These are phyloP conservation scores for Rhabditophanes sp. DNA, from an alignment of 2,888 invertebrate genomes.

Conservation along the genomic window DNA sequence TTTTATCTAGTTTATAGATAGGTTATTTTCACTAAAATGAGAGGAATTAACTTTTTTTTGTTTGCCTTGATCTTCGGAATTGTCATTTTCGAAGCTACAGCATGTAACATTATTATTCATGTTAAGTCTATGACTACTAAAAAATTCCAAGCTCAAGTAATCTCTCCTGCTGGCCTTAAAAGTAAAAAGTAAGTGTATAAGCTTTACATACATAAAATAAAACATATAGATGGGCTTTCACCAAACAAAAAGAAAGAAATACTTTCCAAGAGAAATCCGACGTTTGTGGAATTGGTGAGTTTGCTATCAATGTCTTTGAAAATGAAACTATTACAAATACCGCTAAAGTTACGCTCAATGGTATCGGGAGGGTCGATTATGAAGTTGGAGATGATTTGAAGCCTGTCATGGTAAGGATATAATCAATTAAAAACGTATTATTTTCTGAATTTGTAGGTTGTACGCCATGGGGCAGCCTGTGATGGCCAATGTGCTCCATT, in stretches of 20 bases:
- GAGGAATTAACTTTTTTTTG: constrained; percentile 12
- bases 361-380: constrained; percentile 33
- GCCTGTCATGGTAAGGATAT: constrained; percentile 20
- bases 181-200: constrained; percentile 25
- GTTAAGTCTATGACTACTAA: constrained; percentile 37
- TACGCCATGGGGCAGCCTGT: constrained; percentile 40
- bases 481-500: constrained; percentile 38
- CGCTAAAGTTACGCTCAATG: constrained; percentile 16
- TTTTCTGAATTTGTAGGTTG: constrained; percentile 6
- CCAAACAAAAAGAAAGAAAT: constrained; percentile 25
- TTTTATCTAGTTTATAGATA: too few species aligned
- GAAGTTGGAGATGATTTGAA: constrained; percentile 34
- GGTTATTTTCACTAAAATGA: too few species aligned
- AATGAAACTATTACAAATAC: too few species aligned
- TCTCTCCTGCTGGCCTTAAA: constrained; percentile 35
- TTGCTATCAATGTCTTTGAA: constrained; percentile 29
- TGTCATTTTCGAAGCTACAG: constrained; percentile 11
- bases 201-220: not conserved
- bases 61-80: constrained; percentile 10
- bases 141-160: constrained; percentile 34
- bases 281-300: constrained; percentile 33
- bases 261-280: constrained; percentile 40
- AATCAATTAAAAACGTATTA: not conserved
- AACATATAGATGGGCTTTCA: constrained; percentile 29
- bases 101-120: constrained; percentile 40